These are phyloP conservation scores for Castor canadensis DNA, from an alignment of 2,113 vertebrate genomes.

Conservation along the genomic window DNA sequence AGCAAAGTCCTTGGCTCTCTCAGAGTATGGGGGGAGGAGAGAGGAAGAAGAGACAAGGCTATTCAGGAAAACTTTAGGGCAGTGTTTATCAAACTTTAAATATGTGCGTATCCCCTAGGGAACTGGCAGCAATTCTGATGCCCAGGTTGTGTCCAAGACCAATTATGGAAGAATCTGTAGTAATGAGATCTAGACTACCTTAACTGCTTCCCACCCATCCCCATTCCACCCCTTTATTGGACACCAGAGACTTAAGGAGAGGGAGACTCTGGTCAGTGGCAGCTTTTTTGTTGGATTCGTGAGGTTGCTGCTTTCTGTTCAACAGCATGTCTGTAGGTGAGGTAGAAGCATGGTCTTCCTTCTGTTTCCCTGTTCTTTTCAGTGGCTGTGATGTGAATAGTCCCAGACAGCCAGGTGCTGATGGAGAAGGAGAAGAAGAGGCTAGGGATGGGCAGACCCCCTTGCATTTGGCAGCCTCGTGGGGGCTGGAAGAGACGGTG, in stretches of 20 bases:
- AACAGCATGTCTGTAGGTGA: neutral
- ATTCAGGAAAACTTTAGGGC: neutral
- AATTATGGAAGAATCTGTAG: neutral
- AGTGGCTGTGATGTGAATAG: slow-evolving; percentile 98
- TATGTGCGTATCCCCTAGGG: neutral
- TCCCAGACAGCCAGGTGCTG: slow-evolving; percentile 90
- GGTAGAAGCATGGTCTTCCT: neutral
- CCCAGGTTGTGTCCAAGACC: neutral
- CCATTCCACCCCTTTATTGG: too few relatives aligned
- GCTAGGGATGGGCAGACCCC: slow-evolving; percentile 96
- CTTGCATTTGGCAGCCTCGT: slow-evolving; percentile 94
- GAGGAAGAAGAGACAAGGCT: too few relatives aligned
- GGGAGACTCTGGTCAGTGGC: neutral
- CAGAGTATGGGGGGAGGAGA: neutral
- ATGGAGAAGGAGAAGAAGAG: slow-evolving; percentile 97
- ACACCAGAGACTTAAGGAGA: too few relatives aligned
- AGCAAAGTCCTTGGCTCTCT: neutral
- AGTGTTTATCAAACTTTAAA: neutral
- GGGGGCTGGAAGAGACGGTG: slow-evolving; percentile 95
- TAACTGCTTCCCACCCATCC: too few relatives aligned
- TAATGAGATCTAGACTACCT: too few relatives aligned
- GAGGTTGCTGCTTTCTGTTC: neutral
- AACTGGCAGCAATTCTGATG: neutral
- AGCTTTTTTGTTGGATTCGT: neutral
- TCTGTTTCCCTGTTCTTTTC: slow-evolving; percentile 11